Percentiles rank a stretch among this genome's conserved stretches.
Conservation (phyloP, 2,797 vertebrate species). For the Pantherophis vulpinus region DNA sequence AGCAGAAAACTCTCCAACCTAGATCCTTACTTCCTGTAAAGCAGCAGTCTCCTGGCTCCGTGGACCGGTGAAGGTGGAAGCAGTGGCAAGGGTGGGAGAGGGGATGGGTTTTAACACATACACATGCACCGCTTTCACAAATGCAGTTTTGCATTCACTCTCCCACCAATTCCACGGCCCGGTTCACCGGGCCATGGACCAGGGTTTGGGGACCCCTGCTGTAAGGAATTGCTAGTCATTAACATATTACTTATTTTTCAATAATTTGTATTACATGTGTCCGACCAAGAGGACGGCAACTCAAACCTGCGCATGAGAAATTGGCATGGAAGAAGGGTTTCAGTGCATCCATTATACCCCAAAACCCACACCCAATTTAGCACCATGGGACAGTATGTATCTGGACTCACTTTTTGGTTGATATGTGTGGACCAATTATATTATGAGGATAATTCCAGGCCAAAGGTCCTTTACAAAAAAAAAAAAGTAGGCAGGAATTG, state of each 20-base stretch:
- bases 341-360: background rate
- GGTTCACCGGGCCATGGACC: background rate
- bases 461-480: background rate
- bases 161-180: background rate
- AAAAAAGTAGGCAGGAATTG: background rate
- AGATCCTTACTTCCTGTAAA: background rate
- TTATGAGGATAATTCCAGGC: background rate
- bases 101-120: background rate
- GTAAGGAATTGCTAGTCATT: background rate
- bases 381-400: background rate
- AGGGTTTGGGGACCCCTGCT: background rate
- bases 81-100: rapidly evolving
- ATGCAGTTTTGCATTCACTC: background rate
- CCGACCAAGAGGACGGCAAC: too few species aligned
- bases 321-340: background rate
- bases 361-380: background rate
- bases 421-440: background rate
- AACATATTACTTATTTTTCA: background rate
- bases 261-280: background rate
- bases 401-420: background rate
- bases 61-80: background rate
- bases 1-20: background rate
- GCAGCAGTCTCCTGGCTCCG: background rate
- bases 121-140: background rate
- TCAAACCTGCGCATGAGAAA: background rate